Evolutionary conservation across 2,888 invertebrate species (phyloP).

Genomic region (Syrista parreyssii): DNA sequence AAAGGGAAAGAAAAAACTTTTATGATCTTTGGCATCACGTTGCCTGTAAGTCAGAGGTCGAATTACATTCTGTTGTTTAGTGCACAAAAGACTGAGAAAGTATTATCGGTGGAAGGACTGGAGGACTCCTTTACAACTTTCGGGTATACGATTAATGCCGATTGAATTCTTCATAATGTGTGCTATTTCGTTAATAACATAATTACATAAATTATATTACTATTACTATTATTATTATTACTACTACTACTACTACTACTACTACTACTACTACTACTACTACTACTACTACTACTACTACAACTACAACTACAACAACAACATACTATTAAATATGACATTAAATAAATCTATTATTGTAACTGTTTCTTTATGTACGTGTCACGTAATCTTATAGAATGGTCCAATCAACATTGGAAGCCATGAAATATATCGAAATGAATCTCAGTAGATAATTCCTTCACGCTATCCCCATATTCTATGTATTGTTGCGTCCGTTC

Average conservation of each 20-base stretch:
- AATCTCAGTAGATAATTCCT: slow-evolving; percentile 34
- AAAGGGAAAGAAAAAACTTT: too few relatives aligned
- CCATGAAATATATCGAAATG: slow-evolving; percentile 49
- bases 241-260: too few relatives aligned
- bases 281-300: too few relatives aligned
- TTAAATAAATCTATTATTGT: slow-evolving; percentile 49
- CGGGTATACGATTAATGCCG: slow-evolving; percentile 45
- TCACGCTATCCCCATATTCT: too few relatives aligned
- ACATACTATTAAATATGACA: slow-evolving; percentile 14
- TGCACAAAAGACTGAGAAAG: slow-evolving; percentile 42
- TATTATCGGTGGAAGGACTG: slow-evolving; percentile 12
- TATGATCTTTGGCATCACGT: too few relatives aligned
- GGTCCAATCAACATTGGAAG: slow-evolving; percentile 54
- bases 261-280: slow-evolving; percentile 4
- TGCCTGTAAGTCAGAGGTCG: too few relatives aligned
- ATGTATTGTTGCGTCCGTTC: too few relatives aligned
- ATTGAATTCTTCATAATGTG: slow-evolving; percentile 41
- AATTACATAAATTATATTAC: slow-evolving; percentile 28
- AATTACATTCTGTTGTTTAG: too few relatives aligned
- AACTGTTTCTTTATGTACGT: slow-evolving; percentile 55
- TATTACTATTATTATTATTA: slow-evolving; percentile 1
- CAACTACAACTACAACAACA: too few relatives aligned
- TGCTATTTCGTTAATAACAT: slow-evolving; percentile 42
- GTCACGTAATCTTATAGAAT: slow-evolving; percentile 55
- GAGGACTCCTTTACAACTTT: slow-evolving; percentile 48